Base-by-base conservation (phyloP, 2,113 vertebrate genomes). In the Cavia porcellus region DNA sequence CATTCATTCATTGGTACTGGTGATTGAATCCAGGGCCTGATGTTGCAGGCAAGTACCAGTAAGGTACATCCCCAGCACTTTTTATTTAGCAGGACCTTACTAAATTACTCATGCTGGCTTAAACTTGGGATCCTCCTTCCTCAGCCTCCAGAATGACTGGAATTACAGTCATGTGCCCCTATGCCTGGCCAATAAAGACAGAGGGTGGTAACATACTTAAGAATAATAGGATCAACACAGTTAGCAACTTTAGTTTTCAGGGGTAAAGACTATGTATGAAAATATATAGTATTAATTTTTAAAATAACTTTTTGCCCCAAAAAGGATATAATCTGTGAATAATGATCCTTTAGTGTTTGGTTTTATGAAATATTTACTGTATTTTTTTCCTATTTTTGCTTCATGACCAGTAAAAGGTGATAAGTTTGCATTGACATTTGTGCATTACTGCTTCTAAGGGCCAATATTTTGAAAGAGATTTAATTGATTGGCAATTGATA, bases 401-500 rank as follows among this genome's bases (percentile, higher is more conserved):
- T 72, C 24, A 80, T 38, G 86, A 90, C 1, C 42, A 90, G 32
- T 93, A 77, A 85, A 83, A 93, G 55, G 10, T 61, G 8, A 13
- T 89, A 93, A 38, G n/a, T 68, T 95, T 11, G 19, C 30, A 32
- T 75, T 90, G 70, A 11, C 52, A 81, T 88, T 94, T 83, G 35
- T 89, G 64, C 81, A 38, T 83, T 87, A 87, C 25, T 92, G 47
- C 74, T 89, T 89, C 94, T 52, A 50, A 92, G 42, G 55, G 3
- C 85, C 50, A 90, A 2, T 83, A 14, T 64, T 90, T 88, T 50
- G 75, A 86, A 94, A 95, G 45, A 83, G 28, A 72, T 47, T 82
- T 92, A 84, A 42, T 96, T 97, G 55, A 24, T 86, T 82, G 47
- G 47, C 38, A 89, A 22, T 59, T 86, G 45, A 86, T 47, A 45